phyloP scores from a whole-genome alignment of 2,888 invertebrate genomes.

The Elaeidobius kamerunicus region DNA sequence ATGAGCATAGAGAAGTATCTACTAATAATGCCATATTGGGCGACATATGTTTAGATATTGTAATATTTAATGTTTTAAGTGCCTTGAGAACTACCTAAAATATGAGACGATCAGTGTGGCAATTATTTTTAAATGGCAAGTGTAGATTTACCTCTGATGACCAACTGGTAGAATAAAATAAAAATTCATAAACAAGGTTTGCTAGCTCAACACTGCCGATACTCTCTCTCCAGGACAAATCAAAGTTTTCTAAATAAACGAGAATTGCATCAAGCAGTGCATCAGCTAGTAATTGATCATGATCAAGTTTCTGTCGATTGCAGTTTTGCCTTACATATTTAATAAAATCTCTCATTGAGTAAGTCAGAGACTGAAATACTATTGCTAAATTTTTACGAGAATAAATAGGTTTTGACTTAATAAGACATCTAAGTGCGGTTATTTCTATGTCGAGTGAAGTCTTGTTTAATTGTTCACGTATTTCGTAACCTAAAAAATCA shows the following conservation, averaged over 20 bases:
- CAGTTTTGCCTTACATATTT: slow-evolving; percentile 36
- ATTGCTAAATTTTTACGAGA: slow-evolving; percentile 61
- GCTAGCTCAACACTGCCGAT: slow-evolving; percentile 69
- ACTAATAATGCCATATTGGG: slow-evolving; percentile 73
- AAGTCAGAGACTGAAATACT: slow-evolving; percentile 62
- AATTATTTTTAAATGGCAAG: background rate
- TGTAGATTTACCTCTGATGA: slow-evolving; percentile 10
- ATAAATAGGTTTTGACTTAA: slow-evolving; percentile 57
- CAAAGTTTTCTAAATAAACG: slow-evolving; percentile 63
- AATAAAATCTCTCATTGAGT: slow-evolving; percentile 58
- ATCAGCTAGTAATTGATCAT: slow-evolving; percentile 40
- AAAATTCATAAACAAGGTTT: slow-evolving; percentile 53
- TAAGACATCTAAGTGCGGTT: slow-evolving; percentile 54
- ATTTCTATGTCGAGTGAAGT: slow-evolving; percentile 22
- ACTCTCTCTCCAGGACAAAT: slow-evolving; percentile 77
- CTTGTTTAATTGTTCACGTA: slow-evolving; percentile 19
- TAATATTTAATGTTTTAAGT: slow-evolving; percentile 65
- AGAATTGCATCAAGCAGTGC: slow-evolving; percentile 65
- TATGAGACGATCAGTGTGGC: background rate
- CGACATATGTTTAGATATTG: slow-evolving; percentile 72
- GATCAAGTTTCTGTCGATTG: slow-evolving; percentile 5
- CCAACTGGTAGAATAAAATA: slow-evolving; percentile 42
- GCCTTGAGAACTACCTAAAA: slow-evolving; percentile 68
- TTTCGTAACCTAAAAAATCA: slow-evolving; percentile 27
- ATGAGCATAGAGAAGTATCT: slow-evolving; percentile 61